These are phyloP conservation scores for Chaetops frenatus DNA, from an alignment of 2,113 vertebrate genomes.

Conservation along the genomic window DNA sequence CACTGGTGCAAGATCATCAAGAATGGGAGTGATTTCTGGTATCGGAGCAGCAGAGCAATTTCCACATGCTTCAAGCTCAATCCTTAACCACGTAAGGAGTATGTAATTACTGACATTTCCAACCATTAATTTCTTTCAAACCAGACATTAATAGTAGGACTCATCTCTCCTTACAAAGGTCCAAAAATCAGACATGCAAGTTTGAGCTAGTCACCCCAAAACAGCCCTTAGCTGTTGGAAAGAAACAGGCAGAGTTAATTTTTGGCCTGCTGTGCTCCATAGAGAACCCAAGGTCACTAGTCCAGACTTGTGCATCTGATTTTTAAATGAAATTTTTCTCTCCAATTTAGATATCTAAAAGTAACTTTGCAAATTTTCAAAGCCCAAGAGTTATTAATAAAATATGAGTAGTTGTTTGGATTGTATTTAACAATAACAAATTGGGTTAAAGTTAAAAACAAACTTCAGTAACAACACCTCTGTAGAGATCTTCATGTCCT, in stretches of 20 bases:
- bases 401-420: not conserved
- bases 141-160: not conserved
- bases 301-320: not conserved
- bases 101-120: not conserved
- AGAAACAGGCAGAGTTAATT: not conserved
- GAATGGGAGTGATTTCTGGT: not conserved
- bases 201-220: not conserved
- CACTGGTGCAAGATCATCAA: not conserved
- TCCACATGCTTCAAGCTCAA: not conserved
- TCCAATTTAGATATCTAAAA: not conserved
- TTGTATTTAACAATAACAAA: not conserved
- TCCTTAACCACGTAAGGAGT: not conserved
- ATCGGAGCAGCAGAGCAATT: not conserved
- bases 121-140: not conserved
- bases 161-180: not conserved
- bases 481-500: not conserved
- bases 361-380: not conserved
- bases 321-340: not conserved
- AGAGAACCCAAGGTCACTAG: not conserved
- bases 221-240: not conserved
- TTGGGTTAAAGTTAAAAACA: not conserved
- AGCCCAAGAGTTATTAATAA: not conserved
- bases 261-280: not conserved
- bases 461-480: not conserved
- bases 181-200: not conserved